phyloP scores from a whole-genome alignment of 1,140 invertebrate species.

The Drosophila ohnishii region DNA sequence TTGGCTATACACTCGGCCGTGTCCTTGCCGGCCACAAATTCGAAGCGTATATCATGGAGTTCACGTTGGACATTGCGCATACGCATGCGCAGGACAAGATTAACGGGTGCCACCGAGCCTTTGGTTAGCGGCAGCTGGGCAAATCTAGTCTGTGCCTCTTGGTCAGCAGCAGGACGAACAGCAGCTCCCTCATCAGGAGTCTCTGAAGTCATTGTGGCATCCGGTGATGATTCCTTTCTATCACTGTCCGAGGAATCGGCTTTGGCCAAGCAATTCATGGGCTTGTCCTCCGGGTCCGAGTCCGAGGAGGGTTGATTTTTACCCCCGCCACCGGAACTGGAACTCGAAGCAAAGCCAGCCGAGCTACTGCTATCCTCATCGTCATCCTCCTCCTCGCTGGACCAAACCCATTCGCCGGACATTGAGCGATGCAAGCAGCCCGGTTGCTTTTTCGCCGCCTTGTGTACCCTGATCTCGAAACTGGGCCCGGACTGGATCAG shows the following conservation, averaged over 20 bases:
- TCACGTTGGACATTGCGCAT: constrained; percentile 95
- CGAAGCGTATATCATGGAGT: constrained; percentile 98
- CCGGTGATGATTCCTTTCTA: constrained; percentile 67
- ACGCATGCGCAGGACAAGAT: constrained; percentile 89
- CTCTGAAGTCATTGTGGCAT: constrained; percentile 57
- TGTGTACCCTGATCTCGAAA: constrained; percentile 94
- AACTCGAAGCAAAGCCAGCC: background rate
- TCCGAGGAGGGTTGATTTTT: constrained; percentile 73
- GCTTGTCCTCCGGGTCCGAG: constrained; percentile 83
- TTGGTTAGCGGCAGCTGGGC: constrained; percentile 63
- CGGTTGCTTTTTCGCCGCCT: constrained; percentile 92
- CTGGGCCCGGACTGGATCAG: constrained; percentile 93
- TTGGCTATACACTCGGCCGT: constrained; percentile 96
- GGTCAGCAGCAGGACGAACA: background rate
- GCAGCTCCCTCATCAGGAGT: background rate
- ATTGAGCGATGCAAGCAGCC: constrained; percentile 96
- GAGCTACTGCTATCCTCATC: constrained; percentile 52
- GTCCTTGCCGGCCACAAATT: constrained; percentile 96
- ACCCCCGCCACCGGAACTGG: constrained; percentile 37
- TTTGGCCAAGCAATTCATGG: constrained; percentile 85
- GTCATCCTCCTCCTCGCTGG: constrained; percentile 85
- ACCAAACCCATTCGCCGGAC: constrained; percentile 99
- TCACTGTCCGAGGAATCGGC: constrained; percentile 85
- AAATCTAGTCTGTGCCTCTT: constrained; percentile 48
- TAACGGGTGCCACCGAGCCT: constrained; percentile 83